Evolutionary conservation across 2,797 vertebrate species (phyloP).

Genomic region (Intellagama lesueurii): DNA sequence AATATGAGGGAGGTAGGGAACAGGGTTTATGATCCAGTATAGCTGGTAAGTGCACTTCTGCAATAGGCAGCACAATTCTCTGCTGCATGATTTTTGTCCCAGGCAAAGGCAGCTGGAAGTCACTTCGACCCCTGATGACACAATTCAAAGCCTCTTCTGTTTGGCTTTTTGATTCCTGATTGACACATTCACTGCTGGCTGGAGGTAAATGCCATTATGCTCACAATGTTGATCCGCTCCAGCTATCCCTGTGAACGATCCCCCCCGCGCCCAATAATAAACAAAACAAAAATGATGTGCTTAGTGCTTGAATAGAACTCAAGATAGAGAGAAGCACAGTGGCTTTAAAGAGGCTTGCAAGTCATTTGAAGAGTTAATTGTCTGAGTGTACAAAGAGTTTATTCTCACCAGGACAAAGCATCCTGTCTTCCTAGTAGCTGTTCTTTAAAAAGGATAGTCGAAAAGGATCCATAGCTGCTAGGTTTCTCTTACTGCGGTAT

Average conservation of each 20-base stretch:
- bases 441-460: constrained; percentile 80
- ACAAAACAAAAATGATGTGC: constrained; percentile 76
- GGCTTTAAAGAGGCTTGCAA: constrained; percentile 79
- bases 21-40: constrained; percentile 64
- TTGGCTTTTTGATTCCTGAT: constrained; percentile 87
- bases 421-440: constrained; percentile 80
- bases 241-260: constrained; percentile 80
- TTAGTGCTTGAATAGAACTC: constrained; percentile 79
- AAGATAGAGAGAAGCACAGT: constrained; percentile 66
- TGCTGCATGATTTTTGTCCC: constrained; percentile 71
- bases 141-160: constrained; percentile 83
- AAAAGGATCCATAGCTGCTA: constrained; percentile 70
- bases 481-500: constrained; percentile 61
- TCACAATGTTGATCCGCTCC: constrained; percentile 83
- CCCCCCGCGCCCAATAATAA: constrained; percentile 75
- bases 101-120: constrained; percentile 81
- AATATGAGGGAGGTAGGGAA: constrained; percentile 58
- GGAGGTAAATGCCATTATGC: constrained; percentile 77
- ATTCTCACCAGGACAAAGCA: constrained; percentile 85
- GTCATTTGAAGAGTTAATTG: constrained; percentile 85
- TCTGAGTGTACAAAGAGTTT: constrained; percentile 85
- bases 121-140: constrained; percentile 80
- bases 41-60: constrained; percentile 72
- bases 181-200: constrained; percentile 80
- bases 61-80: constrained; percentile 74